Evolutionary conservation across 2,797 vertebrate species (phyloP).

Genomic region (Melanotaenia maccullochi): DNA sequence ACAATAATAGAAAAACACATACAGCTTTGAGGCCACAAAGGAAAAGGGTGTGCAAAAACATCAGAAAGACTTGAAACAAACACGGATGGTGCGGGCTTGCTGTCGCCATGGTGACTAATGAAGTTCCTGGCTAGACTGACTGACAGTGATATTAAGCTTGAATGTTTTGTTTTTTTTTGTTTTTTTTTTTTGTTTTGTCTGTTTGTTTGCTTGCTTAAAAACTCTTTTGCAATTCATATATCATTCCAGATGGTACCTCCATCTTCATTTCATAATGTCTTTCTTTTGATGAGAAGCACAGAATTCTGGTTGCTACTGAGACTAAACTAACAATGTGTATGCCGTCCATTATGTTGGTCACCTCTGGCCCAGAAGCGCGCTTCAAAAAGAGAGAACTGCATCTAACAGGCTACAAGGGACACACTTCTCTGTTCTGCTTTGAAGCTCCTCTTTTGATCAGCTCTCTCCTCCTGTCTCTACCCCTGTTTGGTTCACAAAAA

Average conservation of each 20-base stretch:
- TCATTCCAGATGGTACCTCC: conserved; percentile 7
- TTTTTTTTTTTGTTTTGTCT: background rate
- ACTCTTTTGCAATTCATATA: conserved; percentile 8
- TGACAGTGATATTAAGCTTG: conserved; percentile 4
- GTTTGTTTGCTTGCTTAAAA: conserved; percentile 18
- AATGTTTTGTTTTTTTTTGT: conserved; percentile 12
- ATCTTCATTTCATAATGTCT: conserved; percentile 32
- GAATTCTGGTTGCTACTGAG: conserved; percentile 34
- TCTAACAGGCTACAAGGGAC: conserved; percentile 74
- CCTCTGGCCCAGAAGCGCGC: conserved; percentile 71
- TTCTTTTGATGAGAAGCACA: conserved; percentile 43
- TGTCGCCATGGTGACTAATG: conserved; percentile 28
- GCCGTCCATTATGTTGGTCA: conserved; percentile 74
- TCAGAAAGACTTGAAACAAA: background rate
- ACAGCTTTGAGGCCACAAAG: conserved; percentile 7
- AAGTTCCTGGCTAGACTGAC: conserved; percentile 5
- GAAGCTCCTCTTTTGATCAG: conserved; percentile 84
- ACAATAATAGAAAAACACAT: background rate
- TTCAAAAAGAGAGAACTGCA: conserved; percentile 74
- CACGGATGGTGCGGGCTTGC: background rate
- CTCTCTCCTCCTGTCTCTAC: conserved; percentile 59
- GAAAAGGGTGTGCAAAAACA: background rate
- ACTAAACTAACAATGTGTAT: conserved; percentile 54
- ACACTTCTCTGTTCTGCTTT: conserved; percentile 73
- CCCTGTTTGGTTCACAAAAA: conserved; percentile 70